Conservation (phyloP, 2,797 vertebrate genomes). For the Babyrousa celebensis region DNA sequence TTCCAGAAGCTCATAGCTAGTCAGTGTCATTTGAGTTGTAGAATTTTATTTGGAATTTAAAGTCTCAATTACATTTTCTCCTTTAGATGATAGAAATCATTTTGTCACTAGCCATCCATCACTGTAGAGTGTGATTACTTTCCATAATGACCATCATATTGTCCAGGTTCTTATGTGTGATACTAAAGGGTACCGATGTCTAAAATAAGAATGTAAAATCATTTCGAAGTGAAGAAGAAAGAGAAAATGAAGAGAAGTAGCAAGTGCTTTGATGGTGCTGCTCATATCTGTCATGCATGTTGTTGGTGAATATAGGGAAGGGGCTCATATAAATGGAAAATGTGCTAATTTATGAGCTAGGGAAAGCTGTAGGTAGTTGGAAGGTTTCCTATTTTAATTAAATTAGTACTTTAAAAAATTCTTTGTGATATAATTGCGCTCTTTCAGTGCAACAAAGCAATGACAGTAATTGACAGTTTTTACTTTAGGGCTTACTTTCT, state of each 20-base stretch:
- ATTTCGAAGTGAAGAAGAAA: conserved; percentile 41
- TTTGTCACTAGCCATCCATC: conserved; percentile 80
- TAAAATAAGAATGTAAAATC: conserved; percentile 23
- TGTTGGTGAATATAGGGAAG: neutral
- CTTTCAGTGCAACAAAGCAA: conserved; percentile 12
- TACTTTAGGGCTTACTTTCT: conserved; percentile 52
- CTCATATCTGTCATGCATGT: neutral
- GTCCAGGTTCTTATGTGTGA: conserved; percentile 44
- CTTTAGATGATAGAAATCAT: conserved; percentile 74
- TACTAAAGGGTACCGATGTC: conserved; percentile 17
- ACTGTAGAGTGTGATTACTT: conserved; percentile 69
- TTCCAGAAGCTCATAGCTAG: conserved; percentile 89
- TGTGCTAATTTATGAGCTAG: conserved; percentile 50
- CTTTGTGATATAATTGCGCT: neutral
- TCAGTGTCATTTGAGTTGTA: conserved; percentile 81
- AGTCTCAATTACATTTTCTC: conserved; percentile 69
- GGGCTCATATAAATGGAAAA: neutral
- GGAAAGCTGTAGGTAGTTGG: neutral
- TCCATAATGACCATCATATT: conserved; percentile 67
- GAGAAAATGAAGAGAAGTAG: neutral
- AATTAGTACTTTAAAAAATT: conserved; percentile 71
- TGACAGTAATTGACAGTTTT: conserved; percentile 59
- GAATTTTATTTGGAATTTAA: conserved; percentile 77
- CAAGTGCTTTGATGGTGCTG: neutral
- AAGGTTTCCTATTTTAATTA: conserved; percentile 67